Conservation (phyloP, 2,113 vertebrate species). For the Regulus satrapa region DNA sequence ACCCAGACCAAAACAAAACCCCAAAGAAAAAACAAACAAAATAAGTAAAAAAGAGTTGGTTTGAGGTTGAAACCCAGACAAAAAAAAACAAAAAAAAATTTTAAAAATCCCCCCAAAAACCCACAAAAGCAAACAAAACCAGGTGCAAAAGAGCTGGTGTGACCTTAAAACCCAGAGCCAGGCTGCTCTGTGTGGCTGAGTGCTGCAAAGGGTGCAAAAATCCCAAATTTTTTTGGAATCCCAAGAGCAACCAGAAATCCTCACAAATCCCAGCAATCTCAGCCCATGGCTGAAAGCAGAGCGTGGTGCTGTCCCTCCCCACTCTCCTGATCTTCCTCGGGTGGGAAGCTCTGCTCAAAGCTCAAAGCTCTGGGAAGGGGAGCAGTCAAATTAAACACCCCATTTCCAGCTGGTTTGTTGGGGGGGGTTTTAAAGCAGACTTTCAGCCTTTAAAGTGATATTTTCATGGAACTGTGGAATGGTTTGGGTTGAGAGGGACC, state of each 20-base stretch:
- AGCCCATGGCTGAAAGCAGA: neutral
- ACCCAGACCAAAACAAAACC: no score
- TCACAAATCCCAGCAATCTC: no score
- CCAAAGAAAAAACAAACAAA: no score
- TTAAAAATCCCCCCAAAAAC: no score
- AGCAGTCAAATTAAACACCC: neutral
- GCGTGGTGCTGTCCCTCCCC: no score
- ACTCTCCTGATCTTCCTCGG: neutral
- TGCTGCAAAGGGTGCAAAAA: neutral
- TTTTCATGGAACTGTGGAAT: neutral
- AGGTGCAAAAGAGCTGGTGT: no score
- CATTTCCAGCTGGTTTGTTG: neutral
- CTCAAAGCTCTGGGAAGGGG: neutral
- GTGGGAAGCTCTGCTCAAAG: neutral
- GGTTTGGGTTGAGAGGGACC: neutral
- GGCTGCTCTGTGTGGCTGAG: neutral
- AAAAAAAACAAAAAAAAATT: no score
- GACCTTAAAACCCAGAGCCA: no score
- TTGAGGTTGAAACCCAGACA: neutral
- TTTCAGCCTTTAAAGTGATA: neutral
- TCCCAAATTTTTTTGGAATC: no score
- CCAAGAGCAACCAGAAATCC: neutral
- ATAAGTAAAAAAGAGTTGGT: neutral
- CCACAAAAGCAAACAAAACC: no score
- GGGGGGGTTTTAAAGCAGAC: neutral